Evolutionary conservation across 2,113 vertebrate species (phyloP), one percentile per base, ranked within the genome.

Genomic region (Colistium nudipinnis): DNA sequence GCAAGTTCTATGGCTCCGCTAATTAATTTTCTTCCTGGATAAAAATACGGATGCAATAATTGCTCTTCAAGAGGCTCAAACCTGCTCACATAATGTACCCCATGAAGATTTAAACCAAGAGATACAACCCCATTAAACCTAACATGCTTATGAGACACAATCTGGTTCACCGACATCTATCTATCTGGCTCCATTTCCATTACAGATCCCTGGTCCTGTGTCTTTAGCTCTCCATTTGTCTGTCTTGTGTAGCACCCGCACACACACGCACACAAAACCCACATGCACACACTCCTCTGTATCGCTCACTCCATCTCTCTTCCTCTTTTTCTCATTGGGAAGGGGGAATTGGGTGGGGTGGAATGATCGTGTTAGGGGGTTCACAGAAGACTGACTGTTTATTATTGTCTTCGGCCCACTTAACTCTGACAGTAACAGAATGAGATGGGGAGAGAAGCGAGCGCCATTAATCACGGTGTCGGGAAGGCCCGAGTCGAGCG

Each of bases 391-490:
- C 86, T 88, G 88, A 88, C 88, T 92, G 90, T 90, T 92, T 92
- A 92, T 92, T 91, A 92, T 92, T 90, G 90, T 92, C 90, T 89
- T 77, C 87, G 84, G 90, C 90, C 91, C 90, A 92, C 90, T 92
- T 91, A 92, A 87, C 88, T 89, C 84, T 92, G 91, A 92, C 91
- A 92, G 89, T 89, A 90, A 92, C 89, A 87, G 88, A 91, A 91
- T 88, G 90, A 92, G 90, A 89, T 92, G 91, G 89, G 85, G 88
- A 89, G 88, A 82, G 87, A 71, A 84, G 89, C 84, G 74, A 76
- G 84, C 57, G 86, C 86, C 90, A 92, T 92, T 92, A 92, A 92
- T 92, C 90, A 92, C 85, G 68, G 77, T 85, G 87, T 87, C 88
- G 85, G 80, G 80, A 84, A 59, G 82, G 83, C 82, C 80, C 43